These are phyloP conservation scores for Heterohyrax brucei DNA, from an alignment of 2,797 vertebrate species.

Conservation along the genomic window DNA sequence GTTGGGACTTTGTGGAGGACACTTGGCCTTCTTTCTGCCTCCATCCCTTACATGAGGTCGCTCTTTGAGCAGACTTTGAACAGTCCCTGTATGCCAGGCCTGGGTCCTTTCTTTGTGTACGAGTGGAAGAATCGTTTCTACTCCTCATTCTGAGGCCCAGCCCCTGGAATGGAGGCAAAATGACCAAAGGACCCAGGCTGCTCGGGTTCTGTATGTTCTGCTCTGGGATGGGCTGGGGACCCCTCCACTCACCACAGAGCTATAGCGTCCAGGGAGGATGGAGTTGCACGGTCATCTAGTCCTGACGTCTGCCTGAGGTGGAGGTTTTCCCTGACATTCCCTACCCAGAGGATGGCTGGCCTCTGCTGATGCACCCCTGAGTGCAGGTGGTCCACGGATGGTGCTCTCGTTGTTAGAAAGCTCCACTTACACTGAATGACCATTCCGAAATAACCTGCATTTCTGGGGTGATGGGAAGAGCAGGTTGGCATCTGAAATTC, in stretches of 20 bases:
- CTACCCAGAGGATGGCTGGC: not conserved
- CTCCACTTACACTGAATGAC: not conserved
- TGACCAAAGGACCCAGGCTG: not conserved
- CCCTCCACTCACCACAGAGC: not conserved
- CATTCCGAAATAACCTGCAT: not conserved
- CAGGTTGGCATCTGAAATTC: not conserved
- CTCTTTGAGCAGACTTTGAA: not conserved
- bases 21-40: not conserved
- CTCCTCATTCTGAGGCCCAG: not conserved
- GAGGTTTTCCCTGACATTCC: not conserved
- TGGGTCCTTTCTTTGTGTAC: not conserved
- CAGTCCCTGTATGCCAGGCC: not conserved
- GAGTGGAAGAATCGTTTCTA: not conserved
- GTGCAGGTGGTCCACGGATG: not conserved
- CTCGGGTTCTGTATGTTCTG: not conserved
- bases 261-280: not conserved
- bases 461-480: not conserved
- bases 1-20: not conserved
- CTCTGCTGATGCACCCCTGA: not conserved
- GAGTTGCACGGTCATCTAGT: not conserved
- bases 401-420: not conserved
- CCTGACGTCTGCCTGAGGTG: not conserved
- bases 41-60: not conserved
- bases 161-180: not conserved
- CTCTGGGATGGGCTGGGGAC: not conserved